Evolutionary conservation across 2,797 vertebrate species (phyloP).

Genomic region (Calcarius lapponicus): DNA sequence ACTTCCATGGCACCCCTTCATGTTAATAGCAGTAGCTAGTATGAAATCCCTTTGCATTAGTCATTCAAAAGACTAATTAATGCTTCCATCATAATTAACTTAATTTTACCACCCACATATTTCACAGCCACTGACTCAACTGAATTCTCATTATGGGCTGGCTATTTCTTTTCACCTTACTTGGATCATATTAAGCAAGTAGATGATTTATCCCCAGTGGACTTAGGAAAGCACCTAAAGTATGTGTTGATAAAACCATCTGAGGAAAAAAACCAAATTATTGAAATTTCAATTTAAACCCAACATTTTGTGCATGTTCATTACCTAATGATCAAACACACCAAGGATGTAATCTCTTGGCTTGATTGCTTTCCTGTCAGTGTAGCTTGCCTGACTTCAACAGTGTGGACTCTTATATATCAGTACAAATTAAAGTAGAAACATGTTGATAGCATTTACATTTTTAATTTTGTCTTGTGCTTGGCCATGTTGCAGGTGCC

Average conservation of each 20-base stretch:
- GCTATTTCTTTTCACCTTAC: not conserved
- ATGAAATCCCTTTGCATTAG: not conserved
- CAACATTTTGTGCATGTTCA: not conserved
- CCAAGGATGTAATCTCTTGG: not conserved
- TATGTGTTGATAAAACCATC: not conserved
- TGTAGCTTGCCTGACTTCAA: not conserved
- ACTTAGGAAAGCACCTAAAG: not conserved
- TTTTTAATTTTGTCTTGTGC: conserved; percentile 12
- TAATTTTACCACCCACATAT: not conserved
- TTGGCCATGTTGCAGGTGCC: not conserved
- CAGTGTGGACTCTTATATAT: not conserved
- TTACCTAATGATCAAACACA: not conserved
- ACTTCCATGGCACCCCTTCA: not conserved
- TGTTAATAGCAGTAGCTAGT: not conserved
- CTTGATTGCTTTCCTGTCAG: not conserved
- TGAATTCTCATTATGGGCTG: not conserved
- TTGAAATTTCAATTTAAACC: not conserved
- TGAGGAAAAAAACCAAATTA: not conserved
- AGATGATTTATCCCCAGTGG: not conserved
- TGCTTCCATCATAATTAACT: not conserved
- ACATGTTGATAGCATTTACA: not conserved
- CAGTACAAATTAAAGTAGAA: not conserved
- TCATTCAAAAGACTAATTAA: not conserved
- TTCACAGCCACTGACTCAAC: not conserved
- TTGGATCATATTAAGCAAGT: not conserved